Base-by-base conservation (phyloP, 1,140 invertebrate species). In the Drosophila subpulchrella region DNA sequence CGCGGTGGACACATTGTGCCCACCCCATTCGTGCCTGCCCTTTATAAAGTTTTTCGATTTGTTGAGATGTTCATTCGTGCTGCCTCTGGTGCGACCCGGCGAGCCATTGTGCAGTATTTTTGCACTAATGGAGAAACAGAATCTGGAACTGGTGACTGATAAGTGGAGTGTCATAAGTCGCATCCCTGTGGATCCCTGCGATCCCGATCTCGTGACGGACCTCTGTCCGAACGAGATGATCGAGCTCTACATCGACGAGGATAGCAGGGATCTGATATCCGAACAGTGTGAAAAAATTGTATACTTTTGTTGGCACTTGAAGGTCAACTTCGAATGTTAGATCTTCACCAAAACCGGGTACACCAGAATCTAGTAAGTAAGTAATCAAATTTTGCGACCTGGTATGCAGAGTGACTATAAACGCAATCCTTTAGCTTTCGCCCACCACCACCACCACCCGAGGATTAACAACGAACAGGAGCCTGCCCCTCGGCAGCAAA, bases 41-140 rank as follows among this genome's bases (percentile, higher is more conserved):
- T 68, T 79, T 4, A 51, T 78, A 0, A 41, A 75, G 27, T 79
- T 70, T n/a, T 79, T 70, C 12, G 20, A 30, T 1, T 17, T 80
- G 0, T 7, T 48, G 0, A 58, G 61, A 4, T 55, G 70, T 10
- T 13, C 47, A 0, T 59, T 80, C 17, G 62, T 79, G 1, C 7
- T 80, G 48, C 76, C 78, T 0, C 13, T 63, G 17, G 27, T 79
- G 0, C 55, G 56, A 0, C 54, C 60, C 11, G 30, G 24, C 0
- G 75, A 80, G 36, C 34, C 73, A 4, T 12, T 80, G 6, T 10
- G 38, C 1, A 58, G 39, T 6, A 48, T 75, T 17, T 80, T 80
- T 32, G 27, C 75, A 3, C 17, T 80, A 3, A 44, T 80, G 1
- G 77, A 80, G 8, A 13, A 36, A n/a, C 78, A 80, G 17, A 80